Base-by-base conservation (phyloP, 2,888 invertebrate genomes). In the Biston stratarius region DNA sequence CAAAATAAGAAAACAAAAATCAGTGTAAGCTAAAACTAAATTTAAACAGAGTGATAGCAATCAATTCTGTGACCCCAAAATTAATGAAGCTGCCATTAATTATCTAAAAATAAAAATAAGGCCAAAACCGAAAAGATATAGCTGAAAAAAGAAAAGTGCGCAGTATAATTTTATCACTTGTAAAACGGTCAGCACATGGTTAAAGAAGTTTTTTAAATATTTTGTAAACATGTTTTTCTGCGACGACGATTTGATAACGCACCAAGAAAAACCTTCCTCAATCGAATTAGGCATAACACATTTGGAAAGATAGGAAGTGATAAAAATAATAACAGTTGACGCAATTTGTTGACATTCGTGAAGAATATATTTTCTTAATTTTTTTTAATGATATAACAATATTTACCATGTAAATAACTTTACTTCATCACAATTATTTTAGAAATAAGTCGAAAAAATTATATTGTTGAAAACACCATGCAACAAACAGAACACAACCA, bases 131-230 rank as follows among this genome's bases (percentile, higher is more conserved):
- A 42, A 15, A 53, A 40, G 10, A 56, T 57, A 73, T 65, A 80
- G 15, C 61, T 0, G 14, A 60, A 73, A 68, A 80, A 65, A 79
- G 78, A 78, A 81, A 81, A 73, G 80, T 70, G 82, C 85, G 85
- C 81, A 88, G 77, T 84, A 78, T 80, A 77, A 73, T 82, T 84
- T 88, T 84, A 82, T 82, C 77, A 68, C 72, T 72, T 71, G 64
- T 73, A 77, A 83, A 84, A 79, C 73, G 77, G 78, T 79, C 77
- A 82, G 83, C 82, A 85, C 78, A 81, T 77, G 72, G 81, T 78
- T 76, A 77, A 83, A 79, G 77, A 73, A 71, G 77, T 79, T 77
- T 76, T 70, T 60, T 77, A 38, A 5, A 5, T 72, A 74, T 80
- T 79, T 81, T 82, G 83, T 83, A 86, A 84, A 83, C 81, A 83